Evolutionary conservation across 2,113 vertebrate species (phyloP), one percentile per base, ranked within the genome.

Genomic region (Bubo scandiacus): DNA sequence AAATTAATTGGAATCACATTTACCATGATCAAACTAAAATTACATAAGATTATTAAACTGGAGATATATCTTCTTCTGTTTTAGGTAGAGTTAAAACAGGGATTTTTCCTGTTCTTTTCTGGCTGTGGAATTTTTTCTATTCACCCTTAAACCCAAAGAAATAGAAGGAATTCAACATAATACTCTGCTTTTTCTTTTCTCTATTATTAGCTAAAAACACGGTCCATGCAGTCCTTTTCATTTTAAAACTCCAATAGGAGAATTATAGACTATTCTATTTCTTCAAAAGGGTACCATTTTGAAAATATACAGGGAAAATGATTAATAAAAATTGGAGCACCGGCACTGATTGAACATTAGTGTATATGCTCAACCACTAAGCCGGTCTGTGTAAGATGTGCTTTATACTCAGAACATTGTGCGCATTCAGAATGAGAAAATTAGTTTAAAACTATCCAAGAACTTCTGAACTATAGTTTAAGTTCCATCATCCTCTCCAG

Each of bases 401-500:
- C 79, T 81, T 96, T 84, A 32, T 65, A 36, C 65, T 72, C 74
- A 23, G 87, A 66, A 65, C 58, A 70, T 19, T 38, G 67, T 83
- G 47, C 1, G 21, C 91, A 75, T 89, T 89, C 83, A 89, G 57
- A 86, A 92, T 73, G 70, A 89, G 66, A 81, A 91, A 91, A 94
- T 74, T 51, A 89, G 57, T 94, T 92, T 85, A 55, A 94, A 94
- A 96, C 65, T 88, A 42, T 16, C 55, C 3, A 4, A 94, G 91
- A 95, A 87, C 52, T 87, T 87, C 78, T 91, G 84, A 95, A 91
- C 55, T 65, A 77, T 42, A 79, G 73, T 89, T 91, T 92, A 96
- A 85, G 82, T 85, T 88, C 63, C 36, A 51, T 72, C 86, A 78
- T 40, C 36, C 65, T 88, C 62, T 52, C 30, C 61, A 92, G 49